A percentile compares a stretch with the other conserved stretches of the same genome.
Conservation (phyloP, 2,113 vertebrate species). For the Peromyscus californicus region DNA sequence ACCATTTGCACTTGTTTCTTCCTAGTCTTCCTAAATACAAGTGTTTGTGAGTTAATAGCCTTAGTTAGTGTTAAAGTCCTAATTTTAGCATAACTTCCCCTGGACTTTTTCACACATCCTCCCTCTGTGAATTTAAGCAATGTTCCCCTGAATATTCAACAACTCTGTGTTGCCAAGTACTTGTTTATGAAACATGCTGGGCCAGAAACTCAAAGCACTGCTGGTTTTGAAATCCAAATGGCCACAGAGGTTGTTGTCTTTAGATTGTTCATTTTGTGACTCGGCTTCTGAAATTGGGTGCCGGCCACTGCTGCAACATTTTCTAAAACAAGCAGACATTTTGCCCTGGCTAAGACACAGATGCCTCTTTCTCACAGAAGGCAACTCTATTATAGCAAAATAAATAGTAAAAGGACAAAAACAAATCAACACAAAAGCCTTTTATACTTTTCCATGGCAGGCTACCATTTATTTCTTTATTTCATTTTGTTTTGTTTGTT, state of each 20-base stretch:
- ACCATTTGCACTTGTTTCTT: neutral
- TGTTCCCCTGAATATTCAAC: slow-evolving; percentile 14
- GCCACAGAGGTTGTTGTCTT: neutral
- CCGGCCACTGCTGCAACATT: neutral
- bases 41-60: neutral
- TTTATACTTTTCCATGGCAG: neutral
- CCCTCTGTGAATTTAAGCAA: slow-evolving; percentile 13
- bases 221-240: slow-evolving; percentile 50
- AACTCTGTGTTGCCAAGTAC: neutral
- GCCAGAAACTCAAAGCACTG: neutral
- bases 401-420: neutral
- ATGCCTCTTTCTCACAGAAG: neutral
- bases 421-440: neutral
- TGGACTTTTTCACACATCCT: neutral
- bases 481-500: neutral
- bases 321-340: slow-evolving; percentile 35
- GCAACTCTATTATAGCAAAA: neutral
- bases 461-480: neutral
- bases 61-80: neutral
- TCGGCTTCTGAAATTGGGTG: neutral
- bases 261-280: slow-evolving; percentile 1
- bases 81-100: neutral
- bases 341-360: neutral
- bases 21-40: neutral
- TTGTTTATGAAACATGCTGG: slow-evolving; percentile 26